Conservation (phyloP, 1,140 invertebrate species). For the Anthonomus grandis region DNA sequence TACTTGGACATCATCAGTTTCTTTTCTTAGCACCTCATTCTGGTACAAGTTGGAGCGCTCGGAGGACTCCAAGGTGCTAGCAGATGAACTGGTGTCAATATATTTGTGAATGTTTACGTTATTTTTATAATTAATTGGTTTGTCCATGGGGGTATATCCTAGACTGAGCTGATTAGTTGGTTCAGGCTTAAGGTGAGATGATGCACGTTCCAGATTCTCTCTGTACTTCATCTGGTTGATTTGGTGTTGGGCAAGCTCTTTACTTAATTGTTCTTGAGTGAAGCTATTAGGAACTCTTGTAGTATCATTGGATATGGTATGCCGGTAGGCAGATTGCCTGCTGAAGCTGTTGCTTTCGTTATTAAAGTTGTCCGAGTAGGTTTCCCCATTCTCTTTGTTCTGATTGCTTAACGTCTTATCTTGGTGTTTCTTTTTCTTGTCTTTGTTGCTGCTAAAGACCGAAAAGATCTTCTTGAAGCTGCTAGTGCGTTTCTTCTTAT, state of each 20-base stretch:
- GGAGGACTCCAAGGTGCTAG: constrained; percentile 39
- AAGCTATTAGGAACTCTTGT: neutral
- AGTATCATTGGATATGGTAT: constrained; percentile 29
- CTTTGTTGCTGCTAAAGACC: constrained; percentile 41
- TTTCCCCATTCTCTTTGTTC: constrained; percentile 28
- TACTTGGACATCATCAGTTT: constrained; percentile 10
- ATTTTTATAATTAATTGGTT: constrained; percentile 11
- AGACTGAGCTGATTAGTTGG: too few relatives aligned
- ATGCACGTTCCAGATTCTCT: constrained; percentile 27
- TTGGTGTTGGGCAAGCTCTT: constrained; percentile 36
- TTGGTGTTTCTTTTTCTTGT: constrained; percentile 41
- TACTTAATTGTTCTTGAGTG: constrained; percentile 28
- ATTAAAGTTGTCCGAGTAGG: constrained; percentile 38
- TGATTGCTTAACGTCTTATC: constrained; percentile 31
- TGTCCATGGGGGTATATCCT: constrained; percentile 38
- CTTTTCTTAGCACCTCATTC: constrained; percentile 17
- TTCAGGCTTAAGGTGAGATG: neutral
- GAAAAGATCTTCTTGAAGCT: constrained; percentile 42
- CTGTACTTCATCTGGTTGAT: constrained; percentile 38
- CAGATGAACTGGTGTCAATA: constrained; percentile 44
- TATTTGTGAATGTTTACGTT: constrained; percentile 34
- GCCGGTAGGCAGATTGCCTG: constrained; percentile 34
- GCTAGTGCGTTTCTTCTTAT: constrained; percentile 40
- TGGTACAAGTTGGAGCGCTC: constrained; percentile 32
- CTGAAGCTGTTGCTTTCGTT: constrained; percentile 40